A percentile compares a stretch with the other conserved stretches of the same genome.
These are phyloP conservation scores for Rhinoderma darwinii DNA, from an alignment of 2,113 vertebrate genomes.

Conservation along the genomic window DNA sequence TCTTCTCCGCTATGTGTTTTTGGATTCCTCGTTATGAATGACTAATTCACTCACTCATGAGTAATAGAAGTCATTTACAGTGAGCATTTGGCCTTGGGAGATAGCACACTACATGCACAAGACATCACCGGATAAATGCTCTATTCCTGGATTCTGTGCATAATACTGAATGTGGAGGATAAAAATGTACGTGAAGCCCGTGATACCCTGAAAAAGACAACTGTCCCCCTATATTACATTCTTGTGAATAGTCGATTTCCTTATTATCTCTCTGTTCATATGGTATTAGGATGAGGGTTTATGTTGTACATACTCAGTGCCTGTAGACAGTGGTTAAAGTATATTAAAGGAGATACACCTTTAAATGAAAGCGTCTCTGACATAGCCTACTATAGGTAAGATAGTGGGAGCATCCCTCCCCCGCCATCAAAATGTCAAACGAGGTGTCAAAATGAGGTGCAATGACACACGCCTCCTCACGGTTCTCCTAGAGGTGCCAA, in stretches of 20 bases:
- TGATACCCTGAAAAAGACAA: background rate
- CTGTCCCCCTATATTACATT: background rate
- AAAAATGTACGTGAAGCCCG: background rate
- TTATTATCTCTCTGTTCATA: background rate
- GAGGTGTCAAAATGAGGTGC: too few species aligned
- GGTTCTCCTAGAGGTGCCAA: too few species aligned
- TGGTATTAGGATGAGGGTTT: too few species aligned
- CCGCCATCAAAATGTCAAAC: too few species aligned
- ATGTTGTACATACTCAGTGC: too few species aligned
- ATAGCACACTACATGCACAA: background rate
- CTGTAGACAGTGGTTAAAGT: too few species aligned
- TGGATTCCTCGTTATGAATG: constrained; percentile 34
- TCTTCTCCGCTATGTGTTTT: background rate
- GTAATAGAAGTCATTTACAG: background rate
- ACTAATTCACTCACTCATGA: constrained; percentile 19
- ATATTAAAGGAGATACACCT: too few species aligned
- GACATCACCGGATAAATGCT: background rate
- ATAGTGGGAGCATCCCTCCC: too few species aligned
- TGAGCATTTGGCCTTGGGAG: constrained; percentile 10
- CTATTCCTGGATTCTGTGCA: background rate
- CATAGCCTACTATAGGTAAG: too few species aligned
- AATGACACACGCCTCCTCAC: too few species aligned
- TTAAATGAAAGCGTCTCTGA: too few species aligned
- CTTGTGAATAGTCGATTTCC: background rate
- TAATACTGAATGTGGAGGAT: background rate